Percentiles rank a stretch among this genome's conserved stretches.
These are phyloP conservation scores for Procavia capensis DNA, from an alignment of 2,113 vertebrate species.

Conservation along the genomic window DNA sequence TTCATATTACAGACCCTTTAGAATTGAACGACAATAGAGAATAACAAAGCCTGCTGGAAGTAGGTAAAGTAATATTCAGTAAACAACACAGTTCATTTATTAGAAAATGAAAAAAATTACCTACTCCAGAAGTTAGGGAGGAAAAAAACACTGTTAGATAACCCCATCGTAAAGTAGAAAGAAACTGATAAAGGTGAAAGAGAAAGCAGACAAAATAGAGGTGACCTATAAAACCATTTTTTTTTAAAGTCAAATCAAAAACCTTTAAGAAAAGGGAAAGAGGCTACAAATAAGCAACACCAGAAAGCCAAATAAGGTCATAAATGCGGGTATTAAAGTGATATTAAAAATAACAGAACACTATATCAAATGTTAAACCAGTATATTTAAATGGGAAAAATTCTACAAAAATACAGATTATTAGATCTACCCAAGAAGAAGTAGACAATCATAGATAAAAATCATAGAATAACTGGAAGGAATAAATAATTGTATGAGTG, in stretches of 20 bases:
- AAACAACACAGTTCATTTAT: conserved; percentile 49
- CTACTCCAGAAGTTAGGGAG: neutral
- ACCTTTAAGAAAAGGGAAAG: conserved; percentile 3
- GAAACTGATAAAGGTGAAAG: conserved; percentile 14
- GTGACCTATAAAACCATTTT: neutral
- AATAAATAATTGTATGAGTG: neutral
- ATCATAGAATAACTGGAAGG: neutral
- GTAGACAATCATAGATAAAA: conserved; percentile 1
- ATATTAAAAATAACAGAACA: conserved; percentile 33
- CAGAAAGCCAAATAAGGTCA: neutral
- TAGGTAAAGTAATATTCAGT: conserved; percentile 18
- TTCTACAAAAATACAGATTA: conserved; percentile 26
- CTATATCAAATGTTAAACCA: conserved; percentile 2
- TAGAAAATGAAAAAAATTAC: conserved; percentile 56
- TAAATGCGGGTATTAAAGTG: neutral
- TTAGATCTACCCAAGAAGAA: conserved; percentile 4
- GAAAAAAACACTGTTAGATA: conserved; percentile 47
- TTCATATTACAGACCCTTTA: conserved; percentile 45
- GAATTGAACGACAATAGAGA: neutral
- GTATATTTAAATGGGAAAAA: conserved; percentile 5
- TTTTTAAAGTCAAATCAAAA: conserved; percentile 13
- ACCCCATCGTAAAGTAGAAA: neutral
- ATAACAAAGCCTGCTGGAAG: conserved; percentile 15
- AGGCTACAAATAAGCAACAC: neutral
- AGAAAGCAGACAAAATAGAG: conserved; percentile 52